Evolutionary conservation across 2,888 invertebrate genomes (phyloP).

Genomic region (Drosophila rellima): DNA sequence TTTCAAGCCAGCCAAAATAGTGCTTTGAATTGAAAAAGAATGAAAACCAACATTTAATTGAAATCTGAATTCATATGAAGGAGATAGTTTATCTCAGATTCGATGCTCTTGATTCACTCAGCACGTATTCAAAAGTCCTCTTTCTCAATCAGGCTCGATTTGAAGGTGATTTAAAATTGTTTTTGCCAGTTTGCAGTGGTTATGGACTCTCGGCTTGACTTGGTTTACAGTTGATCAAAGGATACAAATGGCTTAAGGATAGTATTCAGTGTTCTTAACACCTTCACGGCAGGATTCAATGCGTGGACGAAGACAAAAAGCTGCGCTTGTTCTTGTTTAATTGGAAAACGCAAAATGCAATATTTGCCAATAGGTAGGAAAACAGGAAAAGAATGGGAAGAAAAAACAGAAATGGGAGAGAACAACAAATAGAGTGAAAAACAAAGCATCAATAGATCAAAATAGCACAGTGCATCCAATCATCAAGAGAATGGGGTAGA

Average conservation of each 20-base stretch:
- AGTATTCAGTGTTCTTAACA: constrained; percentile 5
- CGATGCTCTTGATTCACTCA: not conserved
- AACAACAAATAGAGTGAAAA: constrained; percentile 7
- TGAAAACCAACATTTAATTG: not conserved
- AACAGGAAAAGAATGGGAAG: constrained; percentile 2
- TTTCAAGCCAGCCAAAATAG: not conserved
- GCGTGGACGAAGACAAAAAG: constrained; percentile 44
- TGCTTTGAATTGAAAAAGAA: not conserved
- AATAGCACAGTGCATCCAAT: constrained; percentile 47
- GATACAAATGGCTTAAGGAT: constrained; percentile 3
- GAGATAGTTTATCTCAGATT: not conserved
- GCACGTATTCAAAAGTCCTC: not conserved
- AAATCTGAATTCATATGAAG: not conserved
- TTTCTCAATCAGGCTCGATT: constrained; percentile 4
- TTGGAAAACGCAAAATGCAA: constrained; percentile 78
- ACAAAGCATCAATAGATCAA: constrained; percentile 74
- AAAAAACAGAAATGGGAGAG: constrained; percentile 22
- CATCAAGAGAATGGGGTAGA: constrained; percentile 36
- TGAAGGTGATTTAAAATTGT: not conserved
- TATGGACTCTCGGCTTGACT: not conserved
- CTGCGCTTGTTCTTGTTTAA: constrained; percentile 72
- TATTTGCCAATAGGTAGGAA: constrained; percentile 60
- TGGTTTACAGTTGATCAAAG: constrained; percentile 11
- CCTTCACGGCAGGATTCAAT: not conserved
- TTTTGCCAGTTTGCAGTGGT: not conserved